Percentiles rank a stretch among this genome's conserved stretches.
These are phyloP conservation scores for Agriotes lineatus DNA, from an alignment of 2,888 invertebrate species.

Conservation along the genomic window DNA sequence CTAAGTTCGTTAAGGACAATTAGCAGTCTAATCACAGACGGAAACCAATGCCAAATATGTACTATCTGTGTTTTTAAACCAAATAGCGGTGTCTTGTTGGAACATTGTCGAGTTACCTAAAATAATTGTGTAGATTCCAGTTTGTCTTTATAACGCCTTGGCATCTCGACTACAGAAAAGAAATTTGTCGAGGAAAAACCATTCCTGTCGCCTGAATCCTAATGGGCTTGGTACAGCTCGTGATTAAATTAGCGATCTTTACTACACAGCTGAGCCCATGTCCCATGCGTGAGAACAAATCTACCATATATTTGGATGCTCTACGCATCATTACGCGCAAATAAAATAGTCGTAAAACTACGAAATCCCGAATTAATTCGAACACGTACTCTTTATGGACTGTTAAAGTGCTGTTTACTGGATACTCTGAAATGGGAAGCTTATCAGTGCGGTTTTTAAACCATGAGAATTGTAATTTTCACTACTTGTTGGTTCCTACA, in stretches of 20 bases:
- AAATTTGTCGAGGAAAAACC: slow-evolving; percentile 31
- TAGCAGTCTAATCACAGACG: slow-evolving; percentile 42
- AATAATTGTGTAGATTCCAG: slow-evolving; percentile 43
- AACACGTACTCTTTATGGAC: not conserved
- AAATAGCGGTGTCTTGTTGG: slow-evolving; percentile 44
- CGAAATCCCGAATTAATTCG: not conserved
- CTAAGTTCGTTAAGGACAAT: slow-evolving; percentile 36
- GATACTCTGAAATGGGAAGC: slow-evolving; percentile 2
- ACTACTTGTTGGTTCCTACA: no score
- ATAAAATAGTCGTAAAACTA: not conserved
- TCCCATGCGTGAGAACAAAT: slow-evolving; percentile 8
- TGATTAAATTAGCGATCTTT: slow-evolving; percentile 14
- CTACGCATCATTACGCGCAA: slow-evolving; percentile 14
- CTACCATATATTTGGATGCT: not conserved
- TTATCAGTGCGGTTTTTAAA: slow-evolving; percentile 4
- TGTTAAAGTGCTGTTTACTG: not conserved
- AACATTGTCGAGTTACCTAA: slow-evolving; percentile 42
- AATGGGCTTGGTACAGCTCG: slow-evolving; percentile 19
- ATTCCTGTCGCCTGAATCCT: slow-evolving; percentile 28
- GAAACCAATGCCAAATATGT: slow-evolving; percentile 44
- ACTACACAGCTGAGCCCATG: not conserved
- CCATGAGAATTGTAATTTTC: no score
- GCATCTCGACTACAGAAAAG: slow-evolving; percentile 36
- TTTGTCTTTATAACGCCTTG: slow-evolving; percentile 44
- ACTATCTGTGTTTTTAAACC: slow-evolving; percentile 43